phyloP scores from a whole-genome alignment of 2,113 vertebrate species.

The Sapajus apella region DNA sequence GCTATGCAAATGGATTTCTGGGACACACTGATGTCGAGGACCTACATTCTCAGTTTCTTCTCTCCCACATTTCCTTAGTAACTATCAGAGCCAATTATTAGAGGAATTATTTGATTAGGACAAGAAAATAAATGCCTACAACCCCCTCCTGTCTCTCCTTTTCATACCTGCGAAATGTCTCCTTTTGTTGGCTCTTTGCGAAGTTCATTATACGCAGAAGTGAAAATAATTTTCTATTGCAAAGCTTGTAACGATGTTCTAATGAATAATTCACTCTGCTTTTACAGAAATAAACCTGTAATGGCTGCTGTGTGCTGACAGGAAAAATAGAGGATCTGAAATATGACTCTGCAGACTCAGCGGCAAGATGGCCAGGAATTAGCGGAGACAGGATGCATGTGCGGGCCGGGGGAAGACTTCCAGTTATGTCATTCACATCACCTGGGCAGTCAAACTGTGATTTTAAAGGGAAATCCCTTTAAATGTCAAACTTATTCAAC shows the following conservation, averaged over 20 bases:
- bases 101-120: constrained; percentile 45
- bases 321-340: constrained; percentile 71
- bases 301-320: constrained; percentile 62
- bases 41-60: not conserved
- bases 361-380: not conserved
- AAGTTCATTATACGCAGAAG: constrained; percentile 79
- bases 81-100: constrained; percentile 23
- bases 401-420: not conserved
- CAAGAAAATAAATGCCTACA: not conserved
- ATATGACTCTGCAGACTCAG: constrained; percentile 46
- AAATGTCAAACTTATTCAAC: constrained; percentile 17
- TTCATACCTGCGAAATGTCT: not conserved
- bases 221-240: constrained; percentile 84
- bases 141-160: not conserved
- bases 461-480: constrained; percentile 13
- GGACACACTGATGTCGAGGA: not conserved
- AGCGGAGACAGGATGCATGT: not conserved
- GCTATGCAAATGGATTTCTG: not conserved
- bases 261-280: constrained; percentile 87
- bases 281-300: constrained; percentile 75
- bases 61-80: not conserved
- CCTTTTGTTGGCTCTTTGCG: constrained; percentile 43
- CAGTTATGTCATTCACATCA: not conserved
- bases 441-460: not conserved
- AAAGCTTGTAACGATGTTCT: constrained; percentile 83